Percentiles rank a stretch among this genome's conserved stretches.
These are phyloP conservation scores for Myathropa florea DNA, from an alignment of 2,888 invertebrate species.

Conservation along the genomic window DNA sequence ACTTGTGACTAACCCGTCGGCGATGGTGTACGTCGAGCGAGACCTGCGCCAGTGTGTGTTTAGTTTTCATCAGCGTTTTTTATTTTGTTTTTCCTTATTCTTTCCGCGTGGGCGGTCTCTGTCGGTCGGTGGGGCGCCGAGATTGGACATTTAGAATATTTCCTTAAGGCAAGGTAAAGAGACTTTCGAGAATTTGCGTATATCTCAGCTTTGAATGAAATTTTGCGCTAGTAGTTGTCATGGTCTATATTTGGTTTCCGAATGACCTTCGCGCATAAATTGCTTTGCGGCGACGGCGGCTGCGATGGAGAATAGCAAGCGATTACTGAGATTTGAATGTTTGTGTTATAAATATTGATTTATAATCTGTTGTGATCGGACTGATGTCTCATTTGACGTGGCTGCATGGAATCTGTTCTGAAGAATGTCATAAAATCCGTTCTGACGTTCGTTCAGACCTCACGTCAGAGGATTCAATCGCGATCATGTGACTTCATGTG, in stretches of 20 bases:
- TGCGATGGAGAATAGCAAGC: constrained; percentile 3
- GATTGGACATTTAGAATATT: constrained; percentile 37
- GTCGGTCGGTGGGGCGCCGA: neutral
- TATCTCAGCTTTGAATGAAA: neutral
- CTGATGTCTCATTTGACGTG: neutral
- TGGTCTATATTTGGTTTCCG: constrained; percentile 46
- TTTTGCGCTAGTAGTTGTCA: constrained; percentile 24
- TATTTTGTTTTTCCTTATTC: neutral
- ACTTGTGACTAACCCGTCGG: constrained; percentile 45
- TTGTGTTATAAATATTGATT: neutral
- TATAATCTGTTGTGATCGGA: neutral
- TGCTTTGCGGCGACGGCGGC: constrained; percentile 2
- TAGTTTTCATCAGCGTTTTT: neutral
- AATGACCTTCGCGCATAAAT: constrained; percentile 42
- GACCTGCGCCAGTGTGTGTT: neutral
- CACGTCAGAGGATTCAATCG: no score
- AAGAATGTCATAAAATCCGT: no score
- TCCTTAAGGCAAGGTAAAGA: constrained; percentile 38
- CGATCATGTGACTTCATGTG: neutral
- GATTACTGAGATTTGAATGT: constrained; percentile 20
- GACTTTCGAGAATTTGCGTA: constrained; percentile 19
- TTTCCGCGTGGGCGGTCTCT: constrained; percentile 14
- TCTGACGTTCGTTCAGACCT: no score
- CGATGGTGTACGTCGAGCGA: neutral
- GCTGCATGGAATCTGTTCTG: no score